These are phyloP conservation scores for Calliopsis andreniformis DNA, from an alignment of 1,140 invertebrate species.

Conservation along the genomic window DNA sequence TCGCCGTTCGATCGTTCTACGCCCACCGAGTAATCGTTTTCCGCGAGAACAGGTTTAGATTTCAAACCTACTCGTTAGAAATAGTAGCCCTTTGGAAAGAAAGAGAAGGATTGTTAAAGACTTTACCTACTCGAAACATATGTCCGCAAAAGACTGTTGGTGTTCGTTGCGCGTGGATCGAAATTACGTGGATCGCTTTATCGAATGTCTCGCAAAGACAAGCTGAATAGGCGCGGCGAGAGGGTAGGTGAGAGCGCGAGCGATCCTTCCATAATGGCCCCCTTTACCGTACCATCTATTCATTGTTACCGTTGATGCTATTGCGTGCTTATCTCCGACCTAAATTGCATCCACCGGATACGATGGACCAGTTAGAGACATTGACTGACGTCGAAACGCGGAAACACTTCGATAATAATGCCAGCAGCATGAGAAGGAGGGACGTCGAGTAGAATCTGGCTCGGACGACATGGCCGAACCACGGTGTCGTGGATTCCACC, in stretches of 20 bases:
- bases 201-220: constrained; percentile 11
- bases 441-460: constrained; percentile 13
- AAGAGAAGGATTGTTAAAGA: too few species aligned
- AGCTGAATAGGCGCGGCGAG: not conserved
- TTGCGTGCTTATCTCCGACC: constrained; percentile 42
- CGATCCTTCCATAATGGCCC: constrained; percentile 35
- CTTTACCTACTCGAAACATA: too few species aligned
- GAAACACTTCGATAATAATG: constrained; percentile 36
- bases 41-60: not conserved
- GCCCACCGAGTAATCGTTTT: not conserved
- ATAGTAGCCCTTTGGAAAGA: too few species aligned
- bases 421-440: not conserved
- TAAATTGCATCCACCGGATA: constrained; percentile 47
- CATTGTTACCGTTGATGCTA: constrained; percentile 42
- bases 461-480: not conserved
- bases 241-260: not conserved
- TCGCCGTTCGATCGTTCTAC: not conserved
- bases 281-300: constrained; percentile 38
- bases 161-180: not conserved
- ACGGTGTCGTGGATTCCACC: too few species aligned
- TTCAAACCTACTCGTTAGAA: not conserved
- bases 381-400: constrained; percentile 55
- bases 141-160: too few species aligned
- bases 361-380: constrained; percentile 21
- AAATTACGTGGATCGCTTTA: constrained; percentile 33